Conservation (phyloP, 37 sponge, comb jelly and placozoan species). For the Spongilla lacustris region DNA sequence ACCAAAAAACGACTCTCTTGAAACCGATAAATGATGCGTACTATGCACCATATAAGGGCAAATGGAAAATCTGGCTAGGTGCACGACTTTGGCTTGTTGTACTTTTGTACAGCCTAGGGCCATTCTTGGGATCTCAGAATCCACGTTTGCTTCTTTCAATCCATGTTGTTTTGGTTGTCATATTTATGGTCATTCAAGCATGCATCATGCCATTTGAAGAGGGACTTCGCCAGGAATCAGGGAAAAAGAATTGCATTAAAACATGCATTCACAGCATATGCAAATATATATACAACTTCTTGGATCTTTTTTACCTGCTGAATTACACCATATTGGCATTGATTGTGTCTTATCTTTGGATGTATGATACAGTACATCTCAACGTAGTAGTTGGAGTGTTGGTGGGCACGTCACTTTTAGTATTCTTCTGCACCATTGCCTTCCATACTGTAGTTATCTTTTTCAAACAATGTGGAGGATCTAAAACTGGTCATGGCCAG, state of each 20-base stretch:
- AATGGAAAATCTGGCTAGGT: constrained; percentile 35
- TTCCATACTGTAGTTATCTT: neutral
- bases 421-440: neutral
- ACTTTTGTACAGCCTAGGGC: neutral
- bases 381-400: neutral
- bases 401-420: neutral
- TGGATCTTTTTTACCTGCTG: constrained; percentile 36
- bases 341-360: neutral
- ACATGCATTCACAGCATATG: no score
- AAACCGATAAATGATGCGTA: neutral
- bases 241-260: no score
- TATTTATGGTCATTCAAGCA: no score
- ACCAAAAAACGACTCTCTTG: no score
- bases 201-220: no score
- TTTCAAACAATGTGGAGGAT: no score
- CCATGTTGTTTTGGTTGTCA: no score
- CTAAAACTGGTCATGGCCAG: no score
- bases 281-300: neutral
- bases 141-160: no score
- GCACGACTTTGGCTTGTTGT: constrained; percentile 11
- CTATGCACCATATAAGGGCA: constrained; percentile 49
- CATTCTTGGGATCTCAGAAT: no score
- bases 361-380: neutral
- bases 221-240: no score
- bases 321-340: constrained; percentile 10